Conservation (phyloP, 2,888 invertebrate genomes). For the Apotomis betuletana region DNA sequence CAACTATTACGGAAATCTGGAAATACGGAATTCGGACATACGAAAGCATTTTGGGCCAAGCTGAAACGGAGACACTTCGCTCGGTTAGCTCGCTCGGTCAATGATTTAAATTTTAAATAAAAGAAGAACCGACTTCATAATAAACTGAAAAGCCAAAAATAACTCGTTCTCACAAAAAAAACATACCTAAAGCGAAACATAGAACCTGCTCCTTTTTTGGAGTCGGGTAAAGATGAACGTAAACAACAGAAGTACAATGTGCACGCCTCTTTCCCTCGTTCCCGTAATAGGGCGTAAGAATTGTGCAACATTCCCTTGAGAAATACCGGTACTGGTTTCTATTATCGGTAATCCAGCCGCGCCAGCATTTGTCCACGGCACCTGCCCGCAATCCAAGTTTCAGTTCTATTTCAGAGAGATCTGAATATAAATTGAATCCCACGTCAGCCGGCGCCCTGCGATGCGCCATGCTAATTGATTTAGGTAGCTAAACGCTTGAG, state of each 20-base stretch:
- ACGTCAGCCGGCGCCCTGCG: slow-evolving; percentile 61
- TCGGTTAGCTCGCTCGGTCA: too few relatives aligned
- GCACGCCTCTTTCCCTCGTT: slow-evolving; percentile 9
- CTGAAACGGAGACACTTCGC: too few relatives aligned
- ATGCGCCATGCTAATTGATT: slow-evolving; percentile 67
- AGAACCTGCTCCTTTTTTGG: too few relatives aligned
- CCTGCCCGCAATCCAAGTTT: slow-evolving; percentile 70
- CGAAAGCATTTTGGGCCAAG: too few relatives aligned
- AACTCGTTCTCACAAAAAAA: too few relatives aligned
- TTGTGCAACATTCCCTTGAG: slow-evolving; percentile 34
- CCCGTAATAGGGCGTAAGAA: slow-evolving; percentile 1
- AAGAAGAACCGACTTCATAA: too few relatives aligned
- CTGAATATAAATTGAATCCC: slow-evolving; percentile 75
- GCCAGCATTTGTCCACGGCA: slow-evolving; percentile 47
- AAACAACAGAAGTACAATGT: background rate
- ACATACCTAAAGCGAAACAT: too few relatives aligned
- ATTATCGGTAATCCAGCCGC: slow-evolving; percentile 36
- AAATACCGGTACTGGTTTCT: slow-evolving; percentile 32
- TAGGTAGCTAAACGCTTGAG: slow-evolving; percentile 54
- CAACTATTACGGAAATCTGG: too few relatives aligned
- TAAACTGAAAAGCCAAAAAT: too few relatives aligned
- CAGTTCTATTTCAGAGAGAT: slow-evolving; percentile 67
- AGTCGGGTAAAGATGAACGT: too few relatives aligned
- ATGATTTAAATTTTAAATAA: too few relatives aligned
- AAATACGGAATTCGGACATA: too few relatives aligned